Percentiles rank a stretch among this genome's conserved stretches.
Evolutionary conservation across 2,797 vertebrate species (phyloP).

Genomic region (Acanthopagrus latus): DNA sequence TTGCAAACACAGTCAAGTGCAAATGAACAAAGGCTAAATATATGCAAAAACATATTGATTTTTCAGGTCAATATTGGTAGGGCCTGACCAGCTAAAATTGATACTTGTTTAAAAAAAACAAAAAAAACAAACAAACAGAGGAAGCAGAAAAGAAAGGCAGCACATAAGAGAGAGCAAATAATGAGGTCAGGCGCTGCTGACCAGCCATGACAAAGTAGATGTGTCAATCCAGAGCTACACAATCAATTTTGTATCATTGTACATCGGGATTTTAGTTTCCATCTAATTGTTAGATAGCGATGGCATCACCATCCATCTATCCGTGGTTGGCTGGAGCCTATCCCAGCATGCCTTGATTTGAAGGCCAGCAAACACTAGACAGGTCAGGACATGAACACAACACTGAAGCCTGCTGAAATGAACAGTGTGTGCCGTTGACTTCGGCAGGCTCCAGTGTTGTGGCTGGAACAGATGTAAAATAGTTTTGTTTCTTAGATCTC

Average conservation of each 20-base stretch:
- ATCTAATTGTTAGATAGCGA: conserved; percentile 30
- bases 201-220: conserved; percentile 39
- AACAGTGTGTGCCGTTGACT: neutral
- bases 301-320: conserved; percentile 11
- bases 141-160: conserved; percentile 31
- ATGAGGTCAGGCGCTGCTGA: conserved; percentile 62
- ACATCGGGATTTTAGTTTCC: conserved; percentile 51
- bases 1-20: neutral
- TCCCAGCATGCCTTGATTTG: conserved; percentile 24
- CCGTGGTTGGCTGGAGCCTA: conserved; percentile 22
- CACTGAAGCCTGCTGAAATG: neutral
- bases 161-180: conserved; percentile 54
- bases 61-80: neutral
- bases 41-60: neutral
- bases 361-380: conserved; percentile 15
- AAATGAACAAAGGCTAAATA: neutral
- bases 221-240: conserved; percentile 46
- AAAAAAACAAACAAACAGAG: conserved; percentile 17
- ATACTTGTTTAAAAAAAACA: neutral
- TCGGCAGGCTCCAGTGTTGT: too few relatives aligned
- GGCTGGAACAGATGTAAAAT: neutral
- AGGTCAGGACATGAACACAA: neutral
- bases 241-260: conserved; percentile 59
- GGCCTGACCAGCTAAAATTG: neutral
- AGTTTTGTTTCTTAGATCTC: neutral